Base-by-base conservation (phyloP, 2,113 vertebrate genomes). In the Mesitornis unicolor region DNA sequence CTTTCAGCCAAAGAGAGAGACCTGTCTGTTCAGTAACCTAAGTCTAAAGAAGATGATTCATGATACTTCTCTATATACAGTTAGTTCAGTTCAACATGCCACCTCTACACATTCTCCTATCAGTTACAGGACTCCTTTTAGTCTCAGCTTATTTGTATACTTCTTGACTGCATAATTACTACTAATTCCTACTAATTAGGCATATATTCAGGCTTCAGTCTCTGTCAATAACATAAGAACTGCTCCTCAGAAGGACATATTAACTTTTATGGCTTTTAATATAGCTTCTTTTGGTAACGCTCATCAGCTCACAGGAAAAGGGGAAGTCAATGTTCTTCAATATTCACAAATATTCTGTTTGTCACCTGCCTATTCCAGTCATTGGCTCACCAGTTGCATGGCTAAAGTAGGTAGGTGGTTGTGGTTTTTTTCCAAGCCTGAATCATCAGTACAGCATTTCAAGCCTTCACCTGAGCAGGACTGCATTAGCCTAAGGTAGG, bases 171-270 rank as follows among this genome's bases (percentile, higher is more conserved):
- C 51, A 40, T 28, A 63, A 47, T 40, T 59, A 60, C 35, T 38
- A 4, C 26, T 84, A 67, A 38, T 71, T 5, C 8, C 77, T 70
- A n/a, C 42, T 54, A 35, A 47, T 40, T 16, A 38, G 2, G 31
- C 19, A 10, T 21, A n/a, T 3, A 8, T n/a, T 25, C 13, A 60
- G 65, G 14, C n/a, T 83, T 50, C 21, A 26, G 6, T 31, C 19
- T 43, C 13, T 75, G 38, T 24, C 21, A 48, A 6, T 16, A 40
- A 5, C 0, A 0, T 0, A 9, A 48, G 31, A 21, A 16, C 63
- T 57, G 59, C 9, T 57, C 50, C n/a, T 77, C 63, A 16, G 31
- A 0, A 45, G 68, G 40, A 24, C n/a, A 25, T 28, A 0, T 1
- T 7, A 50, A 14, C 11, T 56, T 51, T 64, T 47, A 31, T 7